Percentiles rank a stretch among this genome's conserved stretches.
Evolutionary conservation across 1,140 invertebrate species (phyloP).

Genomic region (Nephila pilipes): DNA sequence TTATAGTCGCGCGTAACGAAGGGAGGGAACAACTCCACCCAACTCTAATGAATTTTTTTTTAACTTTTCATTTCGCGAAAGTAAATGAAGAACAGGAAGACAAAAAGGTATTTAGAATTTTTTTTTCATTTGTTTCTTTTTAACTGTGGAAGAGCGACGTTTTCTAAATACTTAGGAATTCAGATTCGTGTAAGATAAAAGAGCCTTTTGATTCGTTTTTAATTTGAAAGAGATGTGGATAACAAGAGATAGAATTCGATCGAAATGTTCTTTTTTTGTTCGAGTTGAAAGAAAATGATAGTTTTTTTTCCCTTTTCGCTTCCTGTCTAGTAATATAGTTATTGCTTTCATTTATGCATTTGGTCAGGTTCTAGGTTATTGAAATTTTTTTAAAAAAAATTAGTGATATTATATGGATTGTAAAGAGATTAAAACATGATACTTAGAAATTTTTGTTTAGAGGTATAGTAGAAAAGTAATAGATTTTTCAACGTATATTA

Average conservation of each 20-base stretch:
- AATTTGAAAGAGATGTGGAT: constrained; percentile 63
- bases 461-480: too few species aligned
- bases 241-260: constrained; percentile 44
- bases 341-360: constrained; percentile 12
- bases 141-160: constrained; percentile 22
- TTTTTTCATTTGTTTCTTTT: constrained; percentile 20
- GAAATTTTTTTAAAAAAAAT: neutral
- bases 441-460: neutral
- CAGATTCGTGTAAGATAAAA: constrained; percentile 50
- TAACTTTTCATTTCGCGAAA: constrained; percentile 39
- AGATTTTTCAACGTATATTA: too few species aligned
- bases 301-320: neutral
- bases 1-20: constrained; percentile 35
- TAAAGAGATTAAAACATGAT: too few species aligned
- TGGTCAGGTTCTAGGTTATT: neutral
- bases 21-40: constrained; percentile 43
- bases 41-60: constrained; percentile 63
- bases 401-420: neutral
- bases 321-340: neutral
- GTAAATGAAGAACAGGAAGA: constrained; percentile 64
- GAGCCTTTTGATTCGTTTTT: constrained; percentile 73
- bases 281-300: constrained; percentile 39
- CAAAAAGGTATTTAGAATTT: constrained; percentile 71
- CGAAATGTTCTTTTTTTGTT: constrained; percentile 57
- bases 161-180: constrained; percentile 69